phyloP scores from a whole-genome alignment of 35 echinoderm and acorn worm genomes.

The Stichopus chloronotus region DNA sequence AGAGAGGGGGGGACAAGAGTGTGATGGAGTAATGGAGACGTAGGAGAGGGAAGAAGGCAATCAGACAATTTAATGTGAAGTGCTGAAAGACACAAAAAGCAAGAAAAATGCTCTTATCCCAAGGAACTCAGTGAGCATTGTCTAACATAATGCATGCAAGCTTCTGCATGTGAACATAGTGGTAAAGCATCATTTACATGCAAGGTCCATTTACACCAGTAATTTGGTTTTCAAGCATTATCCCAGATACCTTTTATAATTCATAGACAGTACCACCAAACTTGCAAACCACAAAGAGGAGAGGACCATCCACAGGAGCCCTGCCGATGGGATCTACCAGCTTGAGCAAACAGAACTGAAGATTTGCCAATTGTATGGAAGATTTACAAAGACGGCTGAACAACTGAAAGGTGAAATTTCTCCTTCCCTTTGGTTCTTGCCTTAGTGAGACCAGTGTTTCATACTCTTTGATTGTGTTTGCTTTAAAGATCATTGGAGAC shows the following conservation, averaged over 20 bases:
- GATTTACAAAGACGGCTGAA: not conserved
- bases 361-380: not conserved
- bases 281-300: not conserved
- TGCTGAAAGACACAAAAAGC: too few species aligned
- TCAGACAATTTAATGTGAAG: too few species aligned
- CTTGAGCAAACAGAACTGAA: not conserved
- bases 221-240: not conserved
- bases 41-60: too few species aligned
- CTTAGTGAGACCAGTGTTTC: not conserved
- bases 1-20: too few species aligned
- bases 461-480: not conserved
- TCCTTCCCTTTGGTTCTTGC: not conserved
- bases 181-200: not conserved
- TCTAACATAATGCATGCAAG: not conserved
- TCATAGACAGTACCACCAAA: not conserved
- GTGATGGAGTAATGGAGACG: too few species aligned
- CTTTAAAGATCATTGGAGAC: constrained; percentile 37
- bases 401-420: not conserved
- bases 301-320: not conserved
- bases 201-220: not conserved
- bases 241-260: not conserved
- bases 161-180: not conserved
- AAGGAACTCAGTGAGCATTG: too few species aligned
- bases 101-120: too few species aligned
- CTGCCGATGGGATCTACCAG: not conserved